Evolutionary conservation across 35 echinoderm and acorn worm genomes (phyloP).

Genomic region (Holothuria glaberrima): DNA sequence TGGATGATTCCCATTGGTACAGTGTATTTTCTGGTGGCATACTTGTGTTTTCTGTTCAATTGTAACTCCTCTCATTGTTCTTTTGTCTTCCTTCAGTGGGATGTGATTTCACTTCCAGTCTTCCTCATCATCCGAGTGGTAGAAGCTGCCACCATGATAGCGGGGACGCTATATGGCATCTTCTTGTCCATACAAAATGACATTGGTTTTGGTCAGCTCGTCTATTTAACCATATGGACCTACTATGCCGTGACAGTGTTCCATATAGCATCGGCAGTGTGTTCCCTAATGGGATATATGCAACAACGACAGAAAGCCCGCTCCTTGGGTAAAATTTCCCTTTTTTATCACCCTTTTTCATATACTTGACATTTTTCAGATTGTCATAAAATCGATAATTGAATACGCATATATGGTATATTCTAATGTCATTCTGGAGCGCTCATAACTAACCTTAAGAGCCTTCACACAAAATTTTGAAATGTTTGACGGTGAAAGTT

Average conservation of each 20-base stretch:
- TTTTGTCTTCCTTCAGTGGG: constrained; percentile 12
- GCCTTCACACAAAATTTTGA: too few relatives aligned
- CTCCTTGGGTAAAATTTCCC: background rate
- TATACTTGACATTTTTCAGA: background rate
- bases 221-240: constrained; percentile 43
- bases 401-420: background rate
- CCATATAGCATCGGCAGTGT: constrained; percentile 28
- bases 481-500: too few relatives aligned
- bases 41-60: too few relatives aligned
- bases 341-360: too few relatives aligned
- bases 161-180: constrained; percentile 11
- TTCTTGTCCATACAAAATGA: constrained; percentile 16
- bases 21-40: too few relatives aligned
- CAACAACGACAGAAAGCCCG: background rate
- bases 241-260: constrained; percentile 28
- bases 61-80: background rate
- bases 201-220: constrained; percentile 33
- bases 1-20: too few relatives aligned
- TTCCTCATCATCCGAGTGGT: constrained; percentile 32
- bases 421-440: background rate
- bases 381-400: constrained; percentile 12
- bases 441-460: background rate
- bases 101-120: constrained; percentile 26
- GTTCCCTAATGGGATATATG: background rate
- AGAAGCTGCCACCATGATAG: background rate